Evolutionary conservation across 2,888 invertebrate genomes (phyloP).

Genomic region (Diabrotica balteata): DNA sequence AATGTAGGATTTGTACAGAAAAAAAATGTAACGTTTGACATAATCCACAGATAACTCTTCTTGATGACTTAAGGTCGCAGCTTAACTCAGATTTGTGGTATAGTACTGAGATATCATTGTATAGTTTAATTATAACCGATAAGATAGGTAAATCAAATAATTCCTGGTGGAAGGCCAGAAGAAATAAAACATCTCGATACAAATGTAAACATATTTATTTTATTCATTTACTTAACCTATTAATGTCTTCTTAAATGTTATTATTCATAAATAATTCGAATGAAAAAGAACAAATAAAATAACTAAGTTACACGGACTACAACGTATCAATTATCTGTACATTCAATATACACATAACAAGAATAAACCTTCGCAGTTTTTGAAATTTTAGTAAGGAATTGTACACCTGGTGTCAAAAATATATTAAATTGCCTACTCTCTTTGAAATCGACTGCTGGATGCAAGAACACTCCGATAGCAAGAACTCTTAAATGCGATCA

Average conservation of each 20-base stretch:
- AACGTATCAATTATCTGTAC: constrained; percentile 43
- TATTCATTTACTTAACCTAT: constrained; percentile 48
- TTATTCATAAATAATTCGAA: constrained; percentile 43
- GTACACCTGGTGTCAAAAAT: constrained; percentile 52
- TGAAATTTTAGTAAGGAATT: constrained; percentile 49
- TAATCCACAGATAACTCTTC: too few species aligned
- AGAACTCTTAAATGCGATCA: constrained; percentile 59
- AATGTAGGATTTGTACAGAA: too few species aligned
- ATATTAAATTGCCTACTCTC: constrained; percentile 49
- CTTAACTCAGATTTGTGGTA: too few species aligned
- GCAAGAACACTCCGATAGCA: constrained; percentile 59
- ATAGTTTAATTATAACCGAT: too few species aligned
- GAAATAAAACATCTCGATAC: constrained; percentile 30
- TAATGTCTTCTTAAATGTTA: constrained; percentile 49
- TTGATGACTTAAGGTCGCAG: too few species aligned
- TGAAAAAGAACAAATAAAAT: constrained; percentile 42
- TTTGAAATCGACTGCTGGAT: constrained; percentile 46
- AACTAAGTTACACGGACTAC: constrained; percentile 36
- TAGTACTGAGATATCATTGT: too few species aligned
- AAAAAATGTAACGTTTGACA: too few species aligned
- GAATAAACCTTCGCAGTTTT: constrained; percentile 37
- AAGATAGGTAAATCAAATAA: too few species aligned
- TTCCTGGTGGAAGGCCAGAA: too few species aligned
- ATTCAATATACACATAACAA: constrained; percentile 43
- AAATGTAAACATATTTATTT: constrained; percentile 53